Percentiles rank a stretch among this genome's conserved stretches.
Evolutionary conservation across 2,113 vertebrate genomes (phyloP).

Genomic region (Columba livia): DNA sequence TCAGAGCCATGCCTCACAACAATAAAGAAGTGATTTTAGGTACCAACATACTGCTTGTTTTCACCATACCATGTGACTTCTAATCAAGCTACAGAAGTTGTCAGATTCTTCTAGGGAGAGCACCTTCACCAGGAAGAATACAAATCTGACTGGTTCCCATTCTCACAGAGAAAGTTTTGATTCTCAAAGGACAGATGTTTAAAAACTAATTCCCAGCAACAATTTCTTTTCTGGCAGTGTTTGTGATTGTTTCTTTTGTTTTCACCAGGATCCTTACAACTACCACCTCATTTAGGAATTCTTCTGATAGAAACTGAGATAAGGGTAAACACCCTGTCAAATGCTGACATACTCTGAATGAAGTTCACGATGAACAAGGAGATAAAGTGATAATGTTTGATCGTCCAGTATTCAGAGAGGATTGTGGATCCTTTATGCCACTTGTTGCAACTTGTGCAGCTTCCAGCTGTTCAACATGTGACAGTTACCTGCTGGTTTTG

Average conservation of each 20-base stretch:
- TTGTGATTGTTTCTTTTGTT: background rate
- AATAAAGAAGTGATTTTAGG: background rate
- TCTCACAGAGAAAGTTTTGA: background rate
- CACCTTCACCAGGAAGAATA: background rate
- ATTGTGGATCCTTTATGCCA: background rate
- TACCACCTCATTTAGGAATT: background rate
- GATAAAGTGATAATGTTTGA: background rate
- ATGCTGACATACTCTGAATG: background rate
- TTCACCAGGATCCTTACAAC: background rate
- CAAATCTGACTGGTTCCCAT: background rate
- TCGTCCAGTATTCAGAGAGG: background rate
- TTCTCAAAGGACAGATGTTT: background rate
- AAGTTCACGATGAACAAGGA: background rate
- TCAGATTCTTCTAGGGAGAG: background rate
- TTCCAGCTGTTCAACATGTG: background rate
- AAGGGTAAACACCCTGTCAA: background rate
- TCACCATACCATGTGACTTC: background rate
- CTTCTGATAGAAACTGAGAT: background rate
- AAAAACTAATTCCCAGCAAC: background rate
- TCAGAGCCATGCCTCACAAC: background rate
- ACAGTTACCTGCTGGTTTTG: background rate
- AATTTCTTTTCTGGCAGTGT: background rate
- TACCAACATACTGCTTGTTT: background rate
- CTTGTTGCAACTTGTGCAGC: background rate
- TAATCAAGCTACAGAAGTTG: background rate